A percentile compares a stretch with the other conserved stretches of the same genome.
Conservation (phyloP, 2,888 invertebrate genomes). For the Callosobruchus maculatus region DNA sequence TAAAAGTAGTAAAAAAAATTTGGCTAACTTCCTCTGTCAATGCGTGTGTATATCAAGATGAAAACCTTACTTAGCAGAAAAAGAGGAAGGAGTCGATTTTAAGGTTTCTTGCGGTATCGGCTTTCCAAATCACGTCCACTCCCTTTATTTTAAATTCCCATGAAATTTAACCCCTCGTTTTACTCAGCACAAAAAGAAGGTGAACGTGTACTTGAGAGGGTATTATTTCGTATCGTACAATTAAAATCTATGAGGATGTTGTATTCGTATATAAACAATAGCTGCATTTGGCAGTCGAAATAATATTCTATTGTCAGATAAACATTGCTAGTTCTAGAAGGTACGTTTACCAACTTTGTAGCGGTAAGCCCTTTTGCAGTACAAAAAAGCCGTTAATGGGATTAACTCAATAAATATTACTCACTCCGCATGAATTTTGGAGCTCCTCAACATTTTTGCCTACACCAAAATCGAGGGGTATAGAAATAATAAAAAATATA, state of each 20-base stretch:
- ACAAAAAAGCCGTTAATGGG: too few relatives aligned
- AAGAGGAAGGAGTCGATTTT: constrained; percentile 18
- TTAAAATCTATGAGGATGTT: not conserved
- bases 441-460: too few relatives aligned
- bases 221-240: not conserved
- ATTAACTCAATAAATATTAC: too few relatives aligned
- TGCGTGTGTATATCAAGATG: not conserved
- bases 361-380: too few relatives aligned
- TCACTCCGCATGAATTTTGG: too few relatives aligned
- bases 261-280: not conserved
- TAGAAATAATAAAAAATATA: too few relatives aligned
- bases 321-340: too few relatives aligned
- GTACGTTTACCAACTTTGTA: too few relatives aligned
- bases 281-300: not conserved
- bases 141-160: constrained; percentile 25
- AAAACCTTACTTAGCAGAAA: not conserved
- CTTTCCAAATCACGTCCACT: constrained; percentile 22
- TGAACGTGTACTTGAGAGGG: not conserved
- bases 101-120: constrained; percentile 24
- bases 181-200: not conserved
- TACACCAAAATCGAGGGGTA: too few relatives aligned
- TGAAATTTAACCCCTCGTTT: constrained; percentile 28
- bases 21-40: constrained; percentile 1
- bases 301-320: too few relatives aligned
- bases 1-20: not conserved